A percentile compares a stretch with the other conserved stretches of the same genome.
These are phyloP conservation scores for Drosophila chauvacae DNA, from an alignment of 1,140 invertebrate species.

Conservation along the genomic window DNA sequence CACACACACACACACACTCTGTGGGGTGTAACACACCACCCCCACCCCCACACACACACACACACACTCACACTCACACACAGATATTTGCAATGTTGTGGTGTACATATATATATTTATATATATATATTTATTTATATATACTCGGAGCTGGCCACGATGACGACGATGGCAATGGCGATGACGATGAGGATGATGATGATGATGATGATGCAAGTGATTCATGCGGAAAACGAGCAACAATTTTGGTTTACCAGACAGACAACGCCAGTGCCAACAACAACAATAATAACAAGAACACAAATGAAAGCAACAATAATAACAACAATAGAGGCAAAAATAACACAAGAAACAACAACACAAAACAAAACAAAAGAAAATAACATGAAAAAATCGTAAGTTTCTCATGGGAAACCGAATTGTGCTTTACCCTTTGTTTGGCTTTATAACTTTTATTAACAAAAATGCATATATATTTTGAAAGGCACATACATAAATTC, in stretches of 20 bases:
- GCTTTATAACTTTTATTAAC: too few species aligned
- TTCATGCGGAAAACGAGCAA: conserved; percentile 82
- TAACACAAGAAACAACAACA: conserved; percentile 30
- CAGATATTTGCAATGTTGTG: conserved; percentile 71
- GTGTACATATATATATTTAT: conserved; percentile 39
- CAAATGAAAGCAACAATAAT: conserved; percentile 23
- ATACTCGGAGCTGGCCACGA: conserved; percentile 20
- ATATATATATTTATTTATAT: conserved; percentile 3
- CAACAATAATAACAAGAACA: conserved; percentile 35
- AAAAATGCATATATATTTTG: too few species aligned
- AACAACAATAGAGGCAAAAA: conserved; percentile 46
- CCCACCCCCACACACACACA: conserved; percentile 29
- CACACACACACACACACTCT: conserved; percentile 16
- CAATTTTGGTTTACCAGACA: conserved; percentile 81
- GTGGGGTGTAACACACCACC: conserved; percentile 21
- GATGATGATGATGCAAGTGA: conserved; percentile 80
- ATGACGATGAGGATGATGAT: conserved; percentile 28
- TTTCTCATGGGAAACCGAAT: background rate
- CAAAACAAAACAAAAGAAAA: conserved; percentile 20
- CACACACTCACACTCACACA: conserved; percentile 23
- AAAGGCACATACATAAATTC: too few species aligned
- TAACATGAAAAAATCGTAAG: background rate
- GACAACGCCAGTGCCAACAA: conserved; percentile 62
- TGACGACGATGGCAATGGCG: conserved; percentile 33
- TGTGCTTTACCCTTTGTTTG: background rate